Conservation (phyloP, 2,888 invertebrate species). For the Leptopterna dolabrata region DNA sequence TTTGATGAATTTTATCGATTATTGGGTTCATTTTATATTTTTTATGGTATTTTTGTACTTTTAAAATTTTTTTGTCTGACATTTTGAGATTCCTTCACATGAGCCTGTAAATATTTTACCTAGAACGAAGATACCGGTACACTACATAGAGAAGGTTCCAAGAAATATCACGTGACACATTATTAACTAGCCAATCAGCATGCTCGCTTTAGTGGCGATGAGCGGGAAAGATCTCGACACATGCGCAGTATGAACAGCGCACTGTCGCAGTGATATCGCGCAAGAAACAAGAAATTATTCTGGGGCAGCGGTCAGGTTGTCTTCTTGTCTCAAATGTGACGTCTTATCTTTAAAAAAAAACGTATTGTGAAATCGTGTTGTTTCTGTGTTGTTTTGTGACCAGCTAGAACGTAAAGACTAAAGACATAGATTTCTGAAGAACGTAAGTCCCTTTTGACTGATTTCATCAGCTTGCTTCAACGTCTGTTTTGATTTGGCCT, state of each 20-base stretch:
- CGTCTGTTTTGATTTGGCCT: not conserved
- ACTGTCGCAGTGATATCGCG: not conserved
- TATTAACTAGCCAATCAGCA: not conserved
- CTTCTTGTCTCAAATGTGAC: not conserved
- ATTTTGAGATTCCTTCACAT: not conserved
- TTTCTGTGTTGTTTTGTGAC: not conserved
- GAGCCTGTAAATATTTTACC: not conserved
- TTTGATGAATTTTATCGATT: not conserved
- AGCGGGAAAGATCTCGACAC: not conserved
- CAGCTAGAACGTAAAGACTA: too few relatives aligned
- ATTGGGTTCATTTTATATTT: too few relatives aligned
- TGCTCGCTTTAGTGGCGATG: not conserved
- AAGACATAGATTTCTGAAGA: not conserved
- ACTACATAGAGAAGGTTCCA: not conserved
- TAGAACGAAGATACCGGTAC: not conserved
- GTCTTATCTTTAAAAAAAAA: not conserved
- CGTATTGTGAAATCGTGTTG: not conserved
- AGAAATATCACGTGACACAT: not conserved
- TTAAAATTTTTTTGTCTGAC: not conserved
- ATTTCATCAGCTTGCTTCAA: not conserved
- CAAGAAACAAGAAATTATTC: too few relatives aligned
- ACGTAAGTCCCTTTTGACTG: not conserved
- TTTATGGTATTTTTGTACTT: too few relatives aligned
- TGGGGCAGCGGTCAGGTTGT: not conserved
- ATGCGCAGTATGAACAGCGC: not conserved